Conservation (phyloP, 2,113 vertebrate genomes). For the Myiagra hebetior region DNA sequence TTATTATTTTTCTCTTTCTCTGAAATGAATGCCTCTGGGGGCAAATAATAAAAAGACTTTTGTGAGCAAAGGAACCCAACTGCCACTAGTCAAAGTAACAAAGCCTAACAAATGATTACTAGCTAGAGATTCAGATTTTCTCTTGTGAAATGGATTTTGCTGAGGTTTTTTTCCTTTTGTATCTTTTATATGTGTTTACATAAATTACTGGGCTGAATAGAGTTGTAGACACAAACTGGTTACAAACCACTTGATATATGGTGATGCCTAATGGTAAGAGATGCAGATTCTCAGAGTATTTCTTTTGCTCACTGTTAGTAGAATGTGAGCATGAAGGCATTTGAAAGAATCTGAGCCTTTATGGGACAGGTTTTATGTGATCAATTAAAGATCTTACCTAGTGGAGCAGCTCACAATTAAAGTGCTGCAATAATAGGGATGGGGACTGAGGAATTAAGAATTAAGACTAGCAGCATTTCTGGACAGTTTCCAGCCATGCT, state of each 20-base stretch:
- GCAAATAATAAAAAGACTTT: conserved; percentile 7
- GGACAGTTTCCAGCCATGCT: not conserved
- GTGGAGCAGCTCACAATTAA: not conserved
- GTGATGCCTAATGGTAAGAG: not conserved
- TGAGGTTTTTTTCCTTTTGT: not conserved
- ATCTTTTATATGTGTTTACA: not conserved
- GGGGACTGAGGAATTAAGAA: not conserved
- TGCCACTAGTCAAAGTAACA: conserved; percentile 8
- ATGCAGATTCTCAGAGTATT: not conserved
- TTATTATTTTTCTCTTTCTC: conserved; percentile 12
- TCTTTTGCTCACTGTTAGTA: not conserved
- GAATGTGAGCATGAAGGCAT: not conserved
- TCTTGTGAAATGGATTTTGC: not conserved
- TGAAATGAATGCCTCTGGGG: conserved; percentile 10
- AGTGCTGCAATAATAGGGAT: not conserved
- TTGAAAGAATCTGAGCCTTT: not conserved
- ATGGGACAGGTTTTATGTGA: not conserved
- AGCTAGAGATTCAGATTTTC: not conserved
- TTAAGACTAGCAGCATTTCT: not conserved
- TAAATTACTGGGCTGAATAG: not conserved
- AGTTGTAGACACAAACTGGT: not conserved
- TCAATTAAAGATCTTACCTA: not conserved
- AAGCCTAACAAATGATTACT: not conserved
- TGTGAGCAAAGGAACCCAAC: not conserved
- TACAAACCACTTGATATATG: not conserved